Percentiles rank a stretch among this genome's conserved stretches.
Conservation (phyloP, 2,113 vertebrate genomes). For the Oxyura jamaicensis region DNA sequence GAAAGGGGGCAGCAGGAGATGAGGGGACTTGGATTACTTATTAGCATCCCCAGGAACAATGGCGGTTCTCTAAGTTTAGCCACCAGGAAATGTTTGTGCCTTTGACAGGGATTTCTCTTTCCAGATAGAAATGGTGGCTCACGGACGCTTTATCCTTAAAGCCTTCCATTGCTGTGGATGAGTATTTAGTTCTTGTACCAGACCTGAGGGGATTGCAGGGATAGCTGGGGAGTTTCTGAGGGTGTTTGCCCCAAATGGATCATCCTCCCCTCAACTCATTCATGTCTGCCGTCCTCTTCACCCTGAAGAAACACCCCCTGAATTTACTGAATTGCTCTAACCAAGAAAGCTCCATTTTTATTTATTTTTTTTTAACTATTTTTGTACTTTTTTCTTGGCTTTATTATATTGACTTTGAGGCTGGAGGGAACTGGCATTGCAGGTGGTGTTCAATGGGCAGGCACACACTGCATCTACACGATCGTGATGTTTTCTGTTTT, state of each 20-base stretch:
- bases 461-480: background rate
- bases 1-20: background rate
- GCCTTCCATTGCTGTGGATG: background rate
- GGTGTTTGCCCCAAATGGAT: fast-evolving
- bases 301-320: background rate
- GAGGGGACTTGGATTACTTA: slow-evolving; percentile 20
- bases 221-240: background rate
- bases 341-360: fast-evolving
- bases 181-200: fast-evolving
- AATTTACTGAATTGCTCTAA: background rate
- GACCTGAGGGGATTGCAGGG: fast-evolving
- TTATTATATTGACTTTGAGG: background rate
- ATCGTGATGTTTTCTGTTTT: fast-evolving
- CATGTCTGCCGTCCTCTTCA: fast-evolving
- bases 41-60: background rate
- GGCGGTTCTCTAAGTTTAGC: background rate
- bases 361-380: fast-evolving
- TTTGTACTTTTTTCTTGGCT: background rate
- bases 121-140: background rate
- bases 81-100: background rate
- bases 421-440: background rate
- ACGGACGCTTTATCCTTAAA: fast-evolving
- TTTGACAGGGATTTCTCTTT: background rate
- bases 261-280: background rate
- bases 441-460: background rate